Evolutionary conservation across 2,113 vertebrate species (phyloP).

Genomic region (Mormyrus iriodes): DNA sequence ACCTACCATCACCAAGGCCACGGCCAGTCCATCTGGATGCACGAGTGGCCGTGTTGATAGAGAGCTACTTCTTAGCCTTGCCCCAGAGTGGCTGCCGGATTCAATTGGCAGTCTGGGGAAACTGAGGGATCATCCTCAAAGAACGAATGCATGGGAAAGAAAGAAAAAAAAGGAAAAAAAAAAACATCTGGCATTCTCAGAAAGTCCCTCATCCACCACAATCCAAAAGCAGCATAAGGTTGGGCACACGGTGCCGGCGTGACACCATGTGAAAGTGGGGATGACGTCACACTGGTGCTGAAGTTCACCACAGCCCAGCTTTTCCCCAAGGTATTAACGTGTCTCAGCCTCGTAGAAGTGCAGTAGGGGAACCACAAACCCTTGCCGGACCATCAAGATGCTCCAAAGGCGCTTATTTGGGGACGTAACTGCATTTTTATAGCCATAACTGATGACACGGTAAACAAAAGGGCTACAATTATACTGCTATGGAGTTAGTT

Average conservation of each 20-base stretch:
- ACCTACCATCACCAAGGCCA: conserved; percentile 36
- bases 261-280: conserved; percentile 15
- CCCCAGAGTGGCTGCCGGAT: conserved; percentile 53
- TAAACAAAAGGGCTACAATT: background rate
- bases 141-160: conserved; percentile 42
- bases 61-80: conserved; percentile 50
- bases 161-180: background rate
- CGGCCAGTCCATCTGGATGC: conserved; percentile 33
- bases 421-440: background rate
- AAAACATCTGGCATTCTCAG: background rate
- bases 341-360: background rate
- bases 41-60: conserved; percentile 25
- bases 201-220: conserved; percentile 15
- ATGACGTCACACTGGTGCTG: conserved; percentile 32
- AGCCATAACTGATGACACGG: background rate
- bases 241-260: conserved; percentile 4
- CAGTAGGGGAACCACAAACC: background rate
- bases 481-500: background rate
- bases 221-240: conserved; percentile 27
- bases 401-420: background rate
- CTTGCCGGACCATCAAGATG: background rate
- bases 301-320: conserved; percentile 11
- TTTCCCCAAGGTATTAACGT: background rate
- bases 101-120: conserved; percentile 49
- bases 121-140: conserved; percentile 45